Evolutionary conservation across 2,888 invertebrate genomes (phyloP).

Genomic region (Vanessa cardui): DNA sequence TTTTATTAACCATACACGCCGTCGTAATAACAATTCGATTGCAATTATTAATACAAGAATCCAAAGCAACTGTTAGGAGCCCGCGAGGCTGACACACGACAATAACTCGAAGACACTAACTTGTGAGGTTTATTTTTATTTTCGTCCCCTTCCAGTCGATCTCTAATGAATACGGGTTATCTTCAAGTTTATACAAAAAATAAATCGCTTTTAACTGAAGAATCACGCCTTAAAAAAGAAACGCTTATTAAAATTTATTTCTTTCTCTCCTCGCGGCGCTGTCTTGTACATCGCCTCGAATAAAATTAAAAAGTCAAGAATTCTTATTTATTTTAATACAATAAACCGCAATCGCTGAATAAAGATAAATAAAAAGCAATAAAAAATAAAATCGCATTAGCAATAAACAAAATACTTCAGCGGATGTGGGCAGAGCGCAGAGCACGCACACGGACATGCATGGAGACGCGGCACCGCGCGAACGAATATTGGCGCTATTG

Average conservation of each 20-base stretch:
- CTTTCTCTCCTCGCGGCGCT: slow-evolving; percentile 79
- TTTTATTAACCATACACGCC: neutral
- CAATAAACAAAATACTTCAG: slow-evolving; percentile 84
- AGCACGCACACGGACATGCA: slow-evolving; percentile 63
- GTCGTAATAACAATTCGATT: slow-evolving; percentile 9
- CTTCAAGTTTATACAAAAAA: slow-evolving; percentile 82
- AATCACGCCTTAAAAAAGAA: slow-evolving; percentile 83
- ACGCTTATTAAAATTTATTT: slow-evolving; percentile 84
- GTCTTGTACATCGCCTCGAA: slow-evolving; percentile 80
- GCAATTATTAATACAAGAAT: slow-evolving; percentile 23
- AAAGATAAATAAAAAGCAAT: slow-evolving; percentile 83
- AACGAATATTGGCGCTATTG: slow-evolving; percentile 39
- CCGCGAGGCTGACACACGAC: slow-evolving; percentile 74
- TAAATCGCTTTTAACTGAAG: slow-evolving; percentile 83
- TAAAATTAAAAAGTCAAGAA: slow-evolving; percentile 83
- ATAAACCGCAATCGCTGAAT: slow-evolving; percentile 83
- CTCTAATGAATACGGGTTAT: slow-evolving; percentile 83
- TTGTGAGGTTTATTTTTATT: slow-evolving; percentile 78
- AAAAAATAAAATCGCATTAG: slow-evolving; percentile 84
- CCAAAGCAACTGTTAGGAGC: slow-evolving; percentile 25
- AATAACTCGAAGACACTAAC: slow-evolving; percentile 80
- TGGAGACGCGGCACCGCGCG: slow-evolving; percentile 52
- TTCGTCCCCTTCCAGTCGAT: slow-evolving; percentile 79
- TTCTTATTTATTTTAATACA: slow-evolving; percentile 84
- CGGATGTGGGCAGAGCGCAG: slow-evolving; percentile 82